Evolutionary conservation across 2,113 vertebrate species (phyloP).

Genomic region (Colaptes auratus): DNA sequence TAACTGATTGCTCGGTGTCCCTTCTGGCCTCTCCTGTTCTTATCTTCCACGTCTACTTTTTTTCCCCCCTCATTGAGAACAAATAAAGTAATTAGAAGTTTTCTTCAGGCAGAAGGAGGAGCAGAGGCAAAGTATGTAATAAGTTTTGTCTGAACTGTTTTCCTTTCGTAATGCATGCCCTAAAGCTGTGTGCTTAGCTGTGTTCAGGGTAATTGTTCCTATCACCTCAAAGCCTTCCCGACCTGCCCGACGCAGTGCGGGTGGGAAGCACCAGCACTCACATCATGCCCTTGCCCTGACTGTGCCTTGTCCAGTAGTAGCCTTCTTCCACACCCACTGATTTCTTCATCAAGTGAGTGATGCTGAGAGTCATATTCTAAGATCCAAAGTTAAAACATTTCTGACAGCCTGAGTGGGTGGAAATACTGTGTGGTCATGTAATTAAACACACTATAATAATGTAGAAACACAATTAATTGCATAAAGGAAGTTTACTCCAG

Average conservation of each 20-base stretch:
- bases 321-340: not conserved
- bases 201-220: constrained; percentile 18
- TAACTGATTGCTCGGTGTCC: not conserved
- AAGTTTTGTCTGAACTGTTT: constrained; percentile 60
- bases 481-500: not conserved
- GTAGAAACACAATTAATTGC: not conserved
- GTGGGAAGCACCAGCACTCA: not conserved
- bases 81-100: constrained; percentile 61
- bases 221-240: not conserved
- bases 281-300: not conserved
- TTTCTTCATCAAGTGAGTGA: not conserved
- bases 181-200: constrained; percentile 56
- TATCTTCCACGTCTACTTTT: not conserved
- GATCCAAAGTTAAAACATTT: not conserved
- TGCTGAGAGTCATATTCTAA: not conserved
- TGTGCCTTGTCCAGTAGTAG: fast-evolving
- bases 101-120: constrained; percentile 56
- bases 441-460: not conserved
- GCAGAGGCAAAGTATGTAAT: constrained; percentile 46
- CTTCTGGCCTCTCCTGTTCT: not conserved
- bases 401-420: not conserved
- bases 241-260: not conserved
- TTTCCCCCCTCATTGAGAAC: not conserved
- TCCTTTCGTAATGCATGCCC: constrained; percentile 46
- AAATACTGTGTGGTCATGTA: not conserved